Conservation (phyloP, 2,113 vertebrate species). For the Heloderma charlesbogerti region DNA sequence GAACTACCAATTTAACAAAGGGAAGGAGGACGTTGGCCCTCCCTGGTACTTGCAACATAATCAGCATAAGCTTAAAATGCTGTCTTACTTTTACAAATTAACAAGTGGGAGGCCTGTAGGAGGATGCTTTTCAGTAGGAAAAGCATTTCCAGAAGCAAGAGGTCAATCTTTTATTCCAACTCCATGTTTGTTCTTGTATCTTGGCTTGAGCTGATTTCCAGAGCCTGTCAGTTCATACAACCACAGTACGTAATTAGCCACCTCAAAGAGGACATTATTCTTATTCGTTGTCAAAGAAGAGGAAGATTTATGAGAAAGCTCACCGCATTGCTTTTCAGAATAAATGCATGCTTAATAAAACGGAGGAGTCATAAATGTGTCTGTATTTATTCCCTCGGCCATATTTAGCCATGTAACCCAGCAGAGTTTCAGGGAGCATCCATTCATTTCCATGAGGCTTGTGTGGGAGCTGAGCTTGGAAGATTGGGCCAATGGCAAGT, state of each 20-base stretch:
- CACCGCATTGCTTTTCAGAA: background rate
- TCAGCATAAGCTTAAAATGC: background rate
- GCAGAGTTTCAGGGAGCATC: background rate
- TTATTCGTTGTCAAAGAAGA: background rate
- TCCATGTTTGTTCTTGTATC: background rate
- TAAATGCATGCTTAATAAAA: background rate
- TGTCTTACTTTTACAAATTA: background rate
- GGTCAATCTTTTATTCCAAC: background rate
- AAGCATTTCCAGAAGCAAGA: background rate
- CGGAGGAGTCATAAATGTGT: too few species aligned
- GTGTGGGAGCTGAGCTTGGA: background rate
- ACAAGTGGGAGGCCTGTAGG: background rate
- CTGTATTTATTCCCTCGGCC: background rate
- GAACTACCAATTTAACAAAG: background rate
- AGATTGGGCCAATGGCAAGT: background rate
- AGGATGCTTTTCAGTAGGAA: background rate
- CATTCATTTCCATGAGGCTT: background rate
- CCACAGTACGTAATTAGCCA: background rate
- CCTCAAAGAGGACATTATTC: background rate
- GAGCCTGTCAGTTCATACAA: background rate
- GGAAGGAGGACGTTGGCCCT: background rate
- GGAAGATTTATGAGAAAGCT: background rate
- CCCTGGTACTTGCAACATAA: background rate
- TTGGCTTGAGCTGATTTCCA: background rate
- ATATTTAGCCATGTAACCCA: background rate